phyloP scores from a whole-genome alignment of 2,113 vertebrate genomes.

The Scopus umbretta region DNA sequence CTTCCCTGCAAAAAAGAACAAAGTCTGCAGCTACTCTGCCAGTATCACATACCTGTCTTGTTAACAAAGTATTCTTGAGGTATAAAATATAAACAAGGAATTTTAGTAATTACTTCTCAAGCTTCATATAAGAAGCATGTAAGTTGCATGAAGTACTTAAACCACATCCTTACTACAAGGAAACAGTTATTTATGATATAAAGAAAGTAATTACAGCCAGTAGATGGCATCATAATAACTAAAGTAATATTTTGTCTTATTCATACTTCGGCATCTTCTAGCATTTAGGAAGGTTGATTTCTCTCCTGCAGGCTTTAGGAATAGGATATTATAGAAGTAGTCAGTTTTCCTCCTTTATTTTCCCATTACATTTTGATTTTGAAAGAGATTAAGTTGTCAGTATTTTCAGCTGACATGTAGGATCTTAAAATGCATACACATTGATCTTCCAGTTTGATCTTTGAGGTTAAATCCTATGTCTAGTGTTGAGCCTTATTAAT shows the following conservation, averaged over 20 bases:
- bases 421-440: not conserved
- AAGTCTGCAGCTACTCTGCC: not conserved
- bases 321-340: not conserved
- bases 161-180: not conserved
- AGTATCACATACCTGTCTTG: not conserved
- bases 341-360: not conserved
- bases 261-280: not conserved
- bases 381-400: not conserved
- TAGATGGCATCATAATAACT: conserved; percentile 75
- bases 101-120: not conserved
- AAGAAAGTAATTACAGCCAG: conserved; percentile 62
- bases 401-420: not conserved
- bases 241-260: conserved; percentile 31
- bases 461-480: not conserved
- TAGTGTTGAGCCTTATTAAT: not conserved
- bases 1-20: not conserved
- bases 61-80: not conserved
- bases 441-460: not conserved
- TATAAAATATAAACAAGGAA: not conserved
- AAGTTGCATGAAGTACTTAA: not conserved
- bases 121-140: not conserved
- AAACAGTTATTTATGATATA: not conserved
- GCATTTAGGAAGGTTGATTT: not conserved
- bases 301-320: not conserved
- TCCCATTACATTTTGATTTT: not conserved